Evolutionary conservation across 1,140 invertebrate species (phyloP).

Genomic region (Drosophila nigrodunni): DNA sequence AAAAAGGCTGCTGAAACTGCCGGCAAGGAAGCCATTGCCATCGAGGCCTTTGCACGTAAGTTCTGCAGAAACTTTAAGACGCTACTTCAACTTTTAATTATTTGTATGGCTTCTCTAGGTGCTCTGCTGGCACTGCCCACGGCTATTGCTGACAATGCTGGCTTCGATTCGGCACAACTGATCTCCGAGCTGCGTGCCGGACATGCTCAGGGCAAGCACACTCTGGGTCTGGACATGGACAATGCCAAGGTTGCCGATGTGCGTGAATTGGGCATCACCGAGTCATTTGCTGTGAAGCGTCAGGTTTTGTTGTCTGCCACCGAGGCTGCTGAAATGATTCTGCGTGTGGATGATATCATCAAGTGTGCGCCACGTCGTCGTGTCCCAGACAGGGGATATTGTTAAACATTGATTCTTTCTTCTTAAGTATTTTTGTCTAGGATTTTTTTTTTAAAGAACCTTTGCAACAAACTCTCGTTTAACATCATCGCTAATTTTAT

Average conservation of each 20-base stretch:
- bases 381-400: conserved; percentile 93
- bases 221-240: conserved; percentile 97
- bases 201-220: conserved; percentile 91
- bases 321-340: conserved; percentile 99
- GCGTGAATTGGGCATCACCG: conserved; percentile 95
- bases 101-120: conserved; percentile 71
- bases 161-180: conserved; percentile 98
- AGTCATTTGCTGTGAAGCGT: conserved; percentile 98
- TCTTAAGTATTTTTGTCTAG: conserved; percentile 76
- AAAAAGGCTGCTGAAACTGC: conserved; percentile 94
- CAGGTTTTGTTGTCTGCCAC: conserved; percentile 97
- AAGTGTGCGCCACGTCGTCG: conserved; percentile 97
- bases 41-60: conserved; percentile 95
- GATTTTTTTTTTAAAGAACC: conserved; percentile 64
- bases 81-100: neutral
- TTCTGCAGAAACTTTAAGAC: conserved; percentile 4
- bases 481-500: conserved; percentile 72
- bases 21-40: conserved; percentile 98
- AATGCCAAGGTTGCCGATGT: conserved; percentile 94
- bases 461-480: conserved; percentile 64
- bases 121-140: conserved; percentile 95
- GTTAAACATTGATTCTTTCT: conserved; percentile 86
- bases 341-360: conserved; percentile 99
- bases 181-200: conserved; percentile 95
- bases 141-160: conserved; percentile 99